Percentiles rank a stretch among this genome's conserved stretches.
phyloP scores from a whole-genome alignment of 2,888 invertebrate genomes.

The Drosophila cyrtoloma region DNA sequence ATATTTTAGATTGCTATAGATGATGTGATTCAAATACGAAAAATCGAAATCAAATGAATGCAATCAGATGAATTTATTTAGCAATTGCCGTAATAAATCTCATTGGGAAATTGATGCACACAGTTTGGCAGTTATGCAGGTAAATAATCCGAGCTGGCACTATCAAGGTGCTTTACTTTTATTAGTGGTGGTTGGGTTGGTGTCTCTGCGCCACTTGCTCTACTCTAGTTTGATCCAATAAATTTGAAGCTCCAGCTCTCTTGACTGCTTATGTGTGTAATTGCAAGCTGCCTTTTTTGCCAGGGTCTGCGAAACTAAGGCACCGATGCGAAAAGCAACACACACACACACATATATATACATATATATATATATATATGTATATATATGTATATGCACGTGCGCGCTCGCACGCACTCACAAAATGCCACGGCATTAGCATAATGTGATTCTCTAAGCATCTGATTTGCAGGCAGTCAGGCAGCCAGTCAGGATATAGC shows the following conservation, averaged over 20 bases:
- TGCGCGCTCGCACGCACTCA: conserved; percentile 14
- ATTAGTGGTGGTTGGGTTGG: background rate
- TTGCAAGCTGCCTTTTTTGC: conserved; percentile 54
- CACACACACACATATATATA: background rate
- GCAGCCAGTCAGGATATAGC: conserved; percentile 33
- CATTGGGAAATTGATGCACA: background rate
- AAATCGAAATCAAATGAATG: conserved; percentile 4
- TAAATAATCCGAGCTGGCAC: background rate
- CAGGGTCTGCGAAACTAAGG: conserved; percentile 17
- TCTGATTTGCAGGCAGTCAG: conserved; percentile 65
- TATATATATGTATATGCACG: background rate
- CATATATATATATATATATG: conserved; percentile 2
- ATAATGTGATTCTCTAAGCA: conserved; percentile 72
- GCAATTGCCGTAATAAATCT: conserved; percentile 4
- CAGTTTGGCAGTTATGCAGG: background rate
- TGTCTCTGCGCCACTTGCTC: background rate
- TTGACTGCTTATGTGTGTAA: conserved; percentile 69
- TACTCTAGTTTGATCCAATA: conserved; percentile 53
- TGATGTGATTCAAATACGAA: conserved; percentile 9
- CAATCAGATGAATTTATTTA: conserved; percentile 23
- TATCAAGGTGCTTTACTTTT: conserved; percentile 2
- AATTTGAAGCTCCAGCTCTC: conserved; percentile 60
- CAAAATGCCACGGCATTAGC: conserved; percentile 70
- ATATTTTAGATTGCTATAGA: conserved; percentile 9
- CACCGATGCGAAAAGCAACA: conserved; percentile 6